These are phyloP conservation scores for Epsilonema sp. DNA, from an alignment of 2,888 invertebrate species.

Conservation along the genomic window DNA sequence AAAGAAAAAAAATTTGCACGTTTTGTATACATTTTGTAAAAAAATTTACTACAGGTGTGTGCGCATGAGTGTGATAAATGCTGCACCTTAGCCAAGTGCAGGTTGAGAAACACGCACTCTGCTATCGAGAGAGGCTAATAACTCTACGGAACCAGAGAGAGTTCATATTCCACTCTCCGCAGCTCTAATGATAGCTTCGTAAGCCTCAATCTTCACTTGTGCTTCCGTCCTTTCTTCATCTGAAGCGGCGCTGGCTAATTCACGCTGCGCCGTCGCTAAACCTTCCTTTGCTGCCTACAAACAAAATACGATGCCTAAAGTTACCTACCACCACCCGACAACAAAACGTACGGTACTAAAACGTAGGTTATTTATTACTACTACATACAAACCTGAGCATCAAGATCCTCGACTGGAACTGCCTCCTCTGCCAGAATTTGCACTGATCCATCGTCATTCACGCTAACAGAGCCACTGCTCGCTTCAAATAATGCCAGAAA, in stretches of 20 bases:
- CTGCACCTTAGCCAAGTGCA: too few relatives aligned
- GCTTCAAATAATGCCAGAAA: not conserved
- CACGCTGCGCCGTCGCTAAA: slow-evolving; percentile 59
- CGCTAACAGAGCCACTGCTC: slow-evolving; percentile 67
- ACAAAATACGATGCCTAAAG: too few relatives aligned
- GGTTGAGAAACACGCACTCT: too few relatives aligned
- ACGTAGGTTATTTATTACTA: too few relatives aligned
- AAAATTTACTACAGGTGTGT: too few relatives aligned
- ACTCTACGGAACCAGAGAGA: too few relatives aligned
- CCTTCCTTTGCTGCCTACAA: slow-evolving; percentile 54
- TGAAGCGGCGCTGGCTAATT: slow-evolving; percentile 53
- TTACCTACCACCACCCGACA: too few relatives aligned
- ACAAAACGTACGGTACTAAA: too few relatives aligned
- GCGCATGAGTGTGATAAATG: too few relatives aligned
- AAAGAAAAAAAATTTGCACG: too few relatives aligned
- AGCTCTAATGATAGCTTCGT: slow-evolving; percentile 76
- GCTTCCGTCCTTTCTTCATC: slow-evolving; percentile 75
- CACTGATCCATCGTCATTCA: slow-evolving; percentile 77
- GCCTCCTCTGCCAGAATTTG: slow-evolving; percentile 93
- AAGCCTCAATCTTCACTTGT: slow-evolving; percentile 75
- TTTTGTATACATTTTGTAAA: too few relatives aligned
- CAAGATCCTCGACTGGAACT: slow-evolving; percentile 59
- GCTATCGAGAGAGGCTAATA: too few relatives aligned
- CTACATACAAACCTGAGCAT: slow-evolving; percentile 41
- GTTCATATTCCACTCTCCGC: slow-evolving; percentile 1